Percentiles rank a stretch among this genome's conserved stretches.
Conservation (phyloP, 2,888 invertebrate species). For the Petrophora chlorosata region DNA sequence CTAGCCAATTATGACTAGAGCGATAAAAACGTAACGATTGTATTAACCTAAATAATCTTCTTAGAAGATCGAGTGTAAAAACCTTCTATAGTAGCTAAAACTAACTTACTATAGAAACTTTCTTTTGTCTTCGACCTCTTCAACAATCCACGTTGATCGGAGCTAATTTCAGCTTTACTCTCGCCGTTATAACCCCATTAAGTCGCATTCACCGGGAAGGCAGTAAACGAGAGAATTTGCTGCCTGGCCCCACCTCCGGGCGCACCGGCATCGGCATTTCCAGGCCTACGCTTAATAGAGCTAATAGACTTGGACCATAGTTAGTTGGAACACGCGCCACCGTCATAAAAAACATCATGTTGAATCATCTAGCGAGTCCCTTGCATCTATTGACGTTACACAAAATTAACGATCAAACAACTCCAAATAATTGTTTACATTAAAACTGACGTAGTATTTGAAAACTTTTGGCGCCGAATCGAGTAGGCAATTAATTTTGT, state of each 20-base stretch:
- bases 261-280: not conserved
- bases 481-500: constrained; percentile 4
- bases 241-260: constrained; percentile 13
- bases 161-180: constrained; percentile 9
- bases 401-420: constrained; percentile 18
- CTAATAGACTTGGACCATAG: constrained; percentile 42
- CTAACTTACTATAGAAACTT: not conserved
- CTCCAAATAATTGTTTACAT: constrained; percentile 14
- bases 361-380: constrained; percentile 11
- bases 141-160: constrained; percentile 5
- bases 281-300: constrained; percentile 42
- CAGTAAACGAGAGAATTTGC: constrained; percentile 57
- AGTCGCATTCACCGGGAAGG: constrained; percentile 52
- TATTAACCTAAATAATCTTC: too few relatives aligned
- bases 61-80: too few relatives aligned
- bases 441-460: constrained; percentile 12
- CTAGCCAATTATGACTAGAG: too few relatives aligned
- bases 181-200: constrained; percentile 46
- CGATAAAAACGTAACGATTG: too few relatives aligned
- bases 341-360: constrained; percentile 11
- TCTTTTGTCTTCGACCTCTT: constrained; percentile 6
- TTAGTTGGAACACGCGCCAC: constrained; percentile 1
- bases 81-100: too few relatives aligned
- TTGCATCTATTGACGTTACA: constrained; percentile 31
- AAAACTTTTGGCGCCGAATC: constrained; percentile 10